Base-by-base conservation (phyloP, 2,888 invertebrate species). In the Altica lythri region DNA sequence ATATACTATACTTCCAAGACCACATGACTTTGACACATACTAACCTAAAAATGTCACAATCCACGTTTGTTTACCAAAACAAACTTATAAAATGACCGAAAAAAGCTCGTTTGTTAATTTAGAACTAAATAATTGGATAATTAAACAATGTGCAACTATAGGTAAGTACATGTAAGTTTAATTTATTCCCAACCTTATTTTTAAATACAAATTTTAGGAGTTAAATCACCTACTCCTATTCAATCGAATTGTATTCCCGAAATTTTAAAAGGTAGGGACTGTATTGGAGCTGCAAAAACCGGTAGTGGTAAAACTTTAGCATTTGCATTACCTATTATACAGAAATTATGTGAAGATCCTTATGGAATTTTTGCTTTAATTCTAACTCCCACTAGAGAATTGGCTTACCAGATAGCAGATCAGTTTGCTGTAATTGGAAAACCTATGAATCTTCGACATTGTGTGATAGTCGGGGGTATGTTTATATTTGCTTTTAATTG, bases 291-390 rank as follows among this genome's bases (percentile, higher is more conserved):
- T 66, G 95, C 97, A 0, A 95, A 97, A 76, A 99, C 98, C 5
- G 98, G 98, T 9, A 96, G 95, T 50, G 98, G 98, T 1, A 99
- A 99, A 80, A 99, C 99, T 0, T 86, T 98, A 69, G 95, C 98
- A 0, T 99, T 99, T 81, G 96, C 95, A 0, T 75, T 98, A 47
- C 97, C 97, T 0, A 93, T 98, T 67, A 75, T 98, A 37, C 94
- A 97, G 73, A 86, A 88, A 71, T 79, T 98, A 18, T 90, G 91
- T 53, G 90, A 94, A 71, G 97, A 99, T 76, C 97, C 97, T 0
- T 95, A 90, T 75, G 96, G 96, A 49, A 94, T 98, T 72, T 99
- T 90, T 81, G 95, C 96, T 1, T 80, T 99, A 18, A 80, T 99
- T 14, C 78, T 99, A 8, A 97, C 98, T 9, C 98, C 99, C 1